Base-by-base conservation (phyloP, 2,797 vertebrate genomes). In the Dendrocincla fuliginosa region DNA sequence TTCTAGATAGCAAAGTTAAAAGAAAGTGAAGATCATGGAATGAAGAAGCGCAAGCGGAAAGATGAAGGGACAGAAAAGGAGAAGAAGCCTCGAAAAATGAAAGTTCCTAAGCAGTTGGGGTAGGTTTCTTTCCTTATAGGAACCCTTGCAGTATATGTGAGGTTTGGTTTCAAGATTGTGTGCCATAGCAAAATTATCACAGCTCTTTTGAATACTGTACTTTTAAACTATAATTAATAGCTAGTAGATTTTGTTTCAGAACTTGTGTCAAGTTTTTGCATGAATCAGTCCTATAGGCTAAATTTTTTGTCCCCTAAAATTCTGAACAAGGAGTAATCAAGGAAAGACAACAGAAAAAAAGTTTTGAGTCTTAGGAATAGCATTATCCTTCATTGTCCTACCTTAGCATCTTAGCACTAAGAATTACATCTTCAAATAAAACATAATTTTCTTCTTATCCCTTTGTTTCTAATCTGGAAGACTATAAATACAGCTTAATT, bases 11-110 rank as follows among this genome's bases (percentile, higher is more conserved):
- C 97, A 52, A 98, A 98, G 97, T 94, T 98, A 87, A 99, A 99
- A 97, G 99, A 99, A 13, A 98, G 98, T 3, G 99, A 99, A 88
- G 99, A 99, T 86, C 97, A 97, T 61, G 98, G 97, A 64, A 98
- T 99, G 76, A 99, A 99, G 96, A 99, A 99, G 90, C 98, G 99
- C 20, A 98, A 98, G 95, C 98, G 99, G 96, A 99, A 99, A 97
- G 99, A 98, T 75, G 99, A 99, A 19, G 98, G 98, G 25, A 97
- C 97, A 64, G 98, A 98, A 64, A 98, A 98, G 79, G 99, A 99
- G 50, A 99, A 99, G 96, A 99, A 99, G 90, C 98, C 99, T 90
- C 98, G 97, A 93, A 99, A 99, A 94, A 98, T 98, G 78, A 99
- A 98, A 98, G 98, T 99, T 89, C 98, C 99, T 92, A 99, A 99